These are phyloP conservation scores for Grammatotria lemairii DNA, from an alignment of 2,113 vertebrate species.

Conservation along the genomic window DNA sequence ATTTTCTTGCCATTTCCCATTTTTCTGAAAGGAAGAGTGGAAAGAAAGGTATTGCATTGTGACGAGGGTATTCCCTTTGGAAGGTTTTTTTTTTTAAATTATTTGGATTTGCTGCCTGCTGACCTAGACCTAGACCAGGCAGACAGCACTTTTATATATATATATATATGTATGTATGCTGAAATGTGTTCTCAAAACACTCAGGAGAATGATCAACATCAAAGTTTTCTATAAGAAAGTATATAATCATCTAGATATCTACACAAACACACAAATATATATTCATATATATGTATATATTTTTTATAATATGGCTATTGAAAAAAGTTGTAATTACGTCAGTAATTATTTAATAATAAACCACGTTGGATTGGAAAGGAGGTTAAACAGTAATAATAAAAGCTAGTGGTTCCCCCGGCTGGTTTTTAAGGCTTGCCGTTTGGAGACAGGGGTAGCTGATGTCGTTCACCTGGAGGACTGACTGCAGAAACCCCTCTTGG, in stretches of 20 bases:
- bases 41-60: slow-evolving; percentile 71
- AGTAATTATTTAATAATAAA: slow-evolving; percentile 72
- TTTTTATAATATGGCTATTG: slow-evolving; percentile 78
- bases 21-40: slow-evolving; percentile 56
- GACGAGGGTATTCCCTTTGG: slow-evolving; percentile 64
- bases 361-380: slow-evolving; percentile 73
- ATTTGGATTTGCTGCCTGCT: slow-evolving; percentile 53
- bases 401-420: slow-evolving; percentile 44
- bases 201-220: slow-evolving; percentile 75
- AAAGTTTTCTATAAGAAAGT: slow-evolving; percentile 80
- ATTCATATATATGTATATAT: slow-evolving; percentile 74
- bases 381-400: slow-evolving; percentile 64
- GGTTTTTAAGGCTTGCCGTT: slow-evolving; percentile 75
- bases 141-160: slow-evolving; percentile 47
- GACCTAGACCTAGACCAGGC: slow-evolving; percentile 49
- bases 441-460: slow-evolving; percentile 31
- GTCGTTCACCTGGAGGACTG: slow-evolving; percentile 17
- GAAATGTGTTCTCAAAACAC: slow-evolving; percentile 72
- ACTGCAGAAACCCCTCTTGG: slow-evolving; percentile 12
- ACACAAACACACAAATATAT: slow-evolving; percentile 80
- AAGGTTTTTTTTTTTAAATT: background rate
- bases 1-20: slow-evolving; percentile 55
- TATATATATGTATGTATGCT: slow-evolving; percentile 33
- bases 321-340: slow-evolving; percentile 73
- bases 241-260: slow-evolving; percentile 79